Evolutionary conservation across 1,140 invertebrate species (phyloP).

Genomic region (Danaus melanippus): DNA sequence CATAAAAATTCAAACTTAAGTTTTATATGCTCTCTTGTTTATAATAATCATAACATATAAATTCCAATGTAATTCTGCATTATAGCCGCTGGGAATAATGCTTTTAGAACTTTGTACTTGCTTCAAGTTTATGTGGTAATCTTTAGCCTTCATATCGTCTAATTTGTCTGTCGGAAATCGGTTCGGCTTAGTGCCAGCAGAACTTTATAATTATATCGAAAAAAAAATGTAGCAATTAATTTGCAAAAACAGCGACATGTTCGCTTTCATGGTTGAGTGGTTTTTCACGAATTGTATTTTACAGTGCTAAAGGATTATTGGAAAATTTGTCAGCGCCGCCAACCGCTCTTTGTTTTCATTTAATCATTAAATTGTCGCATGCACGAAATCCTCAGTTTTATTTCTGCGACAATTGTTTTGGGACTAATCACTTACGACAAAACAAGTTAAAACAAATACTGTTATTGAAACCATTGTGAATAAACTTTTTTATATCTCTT

Average conservation of each 20-base stretch:
- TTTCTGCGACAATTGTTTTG: no score
- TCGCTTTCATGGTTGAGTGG: slow-evolving; percentile 28
- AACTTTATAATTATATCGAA: not conserved
- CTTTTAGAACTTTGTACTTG: no score
- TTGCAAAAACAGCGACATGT: slow-evolving; percentile 27
- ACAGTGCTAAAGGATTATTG: slow-evolving; percentile 49
- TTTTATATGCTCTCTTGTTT: no score
- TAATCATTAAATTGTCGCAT: slow-evolving; percentile 34
- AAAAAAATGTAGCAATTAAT: slow-evolving; percentile 27
- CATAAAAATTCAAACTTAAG: no score
- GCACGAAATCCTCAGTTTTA: not conserved
- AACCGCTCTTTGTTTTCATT: slow-evolving; percentile 36
- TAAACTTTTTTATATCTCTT: no score
- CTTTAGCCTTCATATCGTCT: no score
- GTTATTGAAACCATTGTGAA: no score
- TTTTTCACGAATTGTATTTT: slow-evolving; percentile 41
- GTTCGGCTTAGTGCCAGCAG: not conserved
- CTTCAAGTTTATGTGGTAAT: no score
- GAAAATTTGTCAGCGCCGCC: slow-evolving; percentile 45
- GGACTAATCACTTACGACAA: not conserved
- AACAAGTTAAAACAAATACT: slow-evolving; percentile 9
- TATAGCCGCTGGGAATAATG: no score
- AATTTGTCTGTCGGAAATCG: slow-evolving; percentile 2
- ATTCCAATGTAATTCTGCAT: no score
- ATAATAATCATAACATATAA: no score